Evolutionary conservation across 1,140 invertebrate species (phyloP), one percentile per base, ranked within the genome.

Genomic region (Thalassaphorura encarpata): DNA sequence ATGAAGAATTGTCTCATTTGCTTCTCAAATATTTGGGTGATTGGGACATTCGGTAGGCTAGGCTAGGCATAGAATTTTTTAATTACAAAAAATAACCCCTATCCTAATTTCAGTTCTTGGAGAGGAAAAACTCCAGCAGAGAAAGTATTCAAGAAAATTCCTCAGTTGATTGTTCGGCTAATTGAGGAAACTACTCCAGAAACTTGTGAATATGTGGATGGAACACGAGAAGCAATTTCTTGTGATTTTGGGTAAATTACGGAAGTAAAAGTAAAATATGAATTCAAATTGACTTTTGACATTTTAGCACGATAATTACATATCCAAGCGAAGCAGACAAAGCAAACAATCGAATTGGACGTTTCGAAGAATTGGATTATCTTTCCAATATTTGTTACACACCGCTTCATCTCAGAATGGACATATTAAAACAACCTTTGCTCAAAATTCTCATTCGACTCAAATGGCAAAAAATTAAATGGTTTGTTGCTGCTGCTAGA

Each of bases 61-160:
- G 21, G 4, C 13, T 33, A 16, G 28, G 8, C 16, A 6, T 39
- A 47, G 8, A 24, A 47, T 21, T 11, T 21, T 8, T 8, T 33
- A 19, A n/a, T 24, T 39, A n/a, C 11, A 11, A 11, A 36, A 36
- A 36, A 11, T 36, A n/a, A 36, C 33, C n/a, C 11, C 11, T 11
- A 36, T 11, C 33, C 11, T 36, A 11, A n/a, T 36, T n/a, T 11
- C 33, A 36, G 33, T 11, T 11, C 11, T 36, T 36, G n/a, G 11
- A 11, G 33, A 36, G 31, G 48, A 5, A 51, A 51, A 21, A 51
- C 48, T 36, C 48, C 48, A 36, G 23, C 33, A 11, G 16, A 16
- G 26, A 51, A 51, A 24, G 4, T 51, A 5, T 51, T 36, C 31
- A 51, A 51, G 21, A 51, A 51, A 24, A 5, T 51, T 4, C 48